Evolutionary conservation across 2,888 invertebrate genomes (phyloP), one percentile per base, ranked within the genome.

Genomic region (Endomychus coccineus): DNA sequence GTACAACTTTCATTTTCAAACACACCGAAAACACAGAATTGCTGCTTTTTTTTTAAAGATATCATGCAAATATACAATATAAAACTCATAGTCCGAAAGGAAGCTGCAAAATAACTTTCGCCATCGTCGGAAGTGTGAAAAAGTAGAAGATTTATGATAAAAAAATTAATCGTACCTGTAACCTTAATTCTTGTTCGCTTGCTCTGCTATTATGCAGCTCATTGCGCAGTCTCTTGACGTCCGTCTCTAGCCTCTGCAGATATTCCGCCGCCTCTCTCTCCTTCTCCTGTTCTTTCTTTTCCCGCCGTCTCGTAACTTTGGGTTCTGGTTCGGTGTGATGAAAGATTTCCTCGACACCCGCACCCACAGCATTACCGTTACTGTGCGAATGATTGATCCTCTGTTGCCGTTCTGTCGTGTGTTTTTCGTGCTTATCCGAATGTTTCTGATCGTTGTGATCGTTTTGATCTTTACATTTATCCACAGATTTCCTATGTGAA

Each of bases 201-300:
- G 77, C 75, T 51, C 80, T 70, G 61, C 78, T 78, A n/a, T 75
- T 71, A 47, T 81, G 76, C 46, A 91, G 73, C 58, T 91, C 91
- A 36, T 72, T 67, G 57, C 80, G 75, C 47, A 84, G 66, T 53
- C 78, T 69, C 39, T 83, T 84, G 46, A 86, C 72, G 52, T 84
- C 82, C 35, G 71, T 66, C 58, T 84, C 82, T 55, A 86, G 71
- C 71, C 74, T 83, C 70, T 62, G 70, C 48, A 66, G 48, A 44
- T 69, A 70, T 45, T 71, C 71, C 17, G 68, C 66, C 9, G 65
- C 66, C 46, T 68, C 68, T 1, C 67, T 62, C 54, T 72, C 60
- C 43, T 59, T 58, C 46, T 69, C 69, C 24, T 66, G 65, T 45
- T 70, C 69, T 43, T 61, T 59, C 42, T 67, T 66, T 15, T 63